Evolutionary conservation across 2,797 vertebrate genomes (phyloP).

Genomic region (Phoxinus dragarum): DNA sequence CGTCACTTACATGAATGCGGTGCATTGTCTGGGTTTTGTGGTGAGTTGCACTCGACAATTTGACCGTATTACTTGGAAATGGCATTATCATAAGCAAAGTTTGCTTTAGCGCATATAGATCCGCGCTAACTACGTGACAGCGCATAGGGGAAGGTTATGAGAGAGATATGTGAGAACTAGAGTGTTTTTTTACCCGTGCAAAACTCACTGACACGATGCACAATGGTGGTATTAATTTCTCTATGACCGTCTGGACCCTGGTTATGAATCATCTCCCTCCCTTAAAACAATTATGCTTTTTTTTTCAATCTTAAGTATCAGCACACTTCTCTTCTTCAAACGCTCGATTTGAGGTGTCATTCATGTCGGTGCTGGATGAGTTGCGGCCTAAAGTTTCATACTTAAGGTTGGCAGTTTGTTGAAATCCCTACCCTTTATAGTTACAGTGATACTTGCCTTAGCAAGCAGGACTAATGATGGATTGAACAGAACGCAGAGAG

Average conservation of each 20-base stretch:
- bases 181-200: neutral
- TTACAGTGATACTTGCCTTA: slow-evolving; percentile 30
- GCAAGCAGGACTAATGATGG: slow-evolving; percentile 48
- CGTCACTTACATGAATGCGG: slow-evolving; percentile 38
- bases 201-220: neutral
- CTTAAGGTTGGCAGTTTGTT: slow-evolving; percentile 19
- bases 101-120: slow-evolving; percentile 45
- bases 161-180: slow-evolving; percentile 16
- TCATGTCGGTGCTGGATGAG: slow-evolving; percentile 7
- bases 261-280: neutral
- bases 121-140: slow-evolving; percentile 10
- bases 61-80: slow-evolving; percentile 26
- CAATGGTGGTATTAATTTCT: neutral
- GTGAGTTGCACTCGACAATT: slow-evolving; percentile 12
- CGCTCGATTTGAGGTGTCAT: slow-evolving; percentile 15
- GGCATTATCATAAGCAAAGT: slow-evolving; percentile 49
- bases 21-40: slow-evolving; percentile 33
- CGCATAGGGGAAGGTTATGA: slow-evolving; percentile 10
- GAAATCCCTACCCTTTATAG: slow-evolving; percentile 34
- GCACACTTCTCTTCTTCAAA: slow-evolving; percentile 19
- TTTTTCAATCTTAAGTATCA: neutral
- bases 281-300: neutral
- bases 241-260: neutral
- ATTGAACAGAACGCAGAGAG: slow-evolving; percentile 24
- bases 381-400: slow-evolving; percentile 6